Base-by-base conservation (phyloP, 2,113 vertebrate genomes). In the Corydoras sp. region DNA sequence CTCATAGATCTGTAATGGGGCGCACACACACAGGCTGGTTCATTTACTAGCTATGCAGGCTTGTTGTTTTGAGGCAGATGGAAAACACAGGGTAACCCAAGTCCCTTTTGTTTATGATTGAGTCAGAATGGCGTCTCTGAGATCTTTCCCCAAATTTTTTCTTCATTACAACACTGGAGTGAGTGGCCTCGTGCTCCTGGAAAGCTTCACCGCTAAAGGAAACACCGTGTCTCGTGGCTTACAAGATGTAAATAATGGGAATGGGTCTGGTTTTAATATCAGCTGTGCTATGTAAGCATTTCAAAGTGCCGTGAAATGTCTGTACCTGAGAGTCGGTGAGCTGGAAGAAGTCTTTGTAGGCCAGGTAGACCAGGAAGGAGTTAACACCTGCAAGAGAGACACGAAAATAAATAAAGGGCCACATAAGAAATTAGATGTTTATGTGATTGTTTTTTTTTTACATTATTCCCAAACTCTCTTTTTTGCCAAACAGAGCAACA, bases 351-450 rank as follows among this genome's bases (percentile, higher is more conserved):
- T 99, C 95, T 86, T 99, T 99, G 87, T 98, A 98, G 61, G 94
- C 94, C 93, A 99, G 90, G 80, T 98, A 99, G 80, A 98, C 92
- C 18, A 98, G 86, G 89, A 99, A 99, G 32, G 97, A 98, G 88
- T 99, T 99, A 35, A 99, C 92, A 72, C 97, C 96, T 99, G 43
- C 51, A 68, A 31, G 30, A 49, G 3, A 43, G n/a, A 30, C n/a
- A 24, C 18, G 18, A 24, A 24, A 24, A 24, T 24, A 24, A 24
- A 24, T 24, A 24, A 24, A 24, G 18, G 18, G 18, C 18, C 18
- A 51, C 9, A 67, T 6, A n/a, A 8, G 55, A 14, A 11, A 3
- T 3, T 9, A 32, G 58, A 15, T 18, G 53, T 35, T 61, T 24
- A 24, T 24, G 18, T 24, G 18, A 24, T 24, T 5, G 10, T n/a